These are phyloP conservation scores for Potamarius usumacintae DNA, from an alignment of 2,113 vertebrate species.

Conservation along the genomic window DNA sequence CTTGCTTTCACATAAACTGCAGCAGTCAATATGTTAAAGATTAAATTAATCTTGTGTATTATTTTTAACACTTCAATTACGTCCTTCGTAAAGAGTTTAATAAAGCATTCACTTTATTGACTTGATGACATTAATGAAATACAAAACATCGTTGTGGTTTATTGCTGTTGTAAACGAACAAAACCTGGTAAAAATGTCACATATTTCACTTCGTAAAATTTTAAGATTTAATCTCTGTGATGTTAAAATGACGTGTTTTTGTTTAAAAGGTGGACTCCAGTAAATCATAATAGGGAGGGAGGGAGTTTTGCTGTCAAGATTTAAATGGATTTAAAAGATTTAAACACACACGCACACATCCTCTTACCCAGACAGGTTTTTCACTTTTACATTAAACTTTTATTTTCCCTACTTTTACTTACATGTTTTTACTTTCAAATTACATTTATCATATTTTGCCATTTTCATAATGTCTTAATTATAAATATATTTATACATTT, in stretches of 20 bases:
- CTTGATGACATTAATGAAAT: background rate
- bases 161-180: background rate
- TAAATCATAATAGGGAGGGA: background rate
- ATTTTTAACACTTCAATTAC: background rate
- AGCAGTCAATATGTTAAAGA: background rate
- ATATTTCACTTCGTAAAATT: background rate
- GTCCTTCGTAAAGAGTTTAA: background rate
- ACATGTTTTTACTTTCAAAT: background rate
- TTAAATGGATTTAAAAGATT: background rate
- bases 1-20: background rate
- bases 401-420: background rate
- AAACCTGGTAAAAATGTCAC: background rate
- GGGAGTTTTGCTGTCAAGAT: background rate
- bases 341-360: background rate
- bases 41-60: background rate
- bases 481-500: background rate
- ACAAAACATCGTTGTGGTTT: background rate
- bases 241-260: constrained; percentile 6
- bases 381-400: too few relatives aligned
- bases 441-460: background rate
- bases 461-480: background rate
- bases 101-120: background rate
- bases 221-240: background rate
- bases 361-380: background rate
- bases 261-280: background rate